Evolutionary conservation across 2,888 invertebrate species (phyloP).

Genomic region (Cabera pusaria): DNA sequence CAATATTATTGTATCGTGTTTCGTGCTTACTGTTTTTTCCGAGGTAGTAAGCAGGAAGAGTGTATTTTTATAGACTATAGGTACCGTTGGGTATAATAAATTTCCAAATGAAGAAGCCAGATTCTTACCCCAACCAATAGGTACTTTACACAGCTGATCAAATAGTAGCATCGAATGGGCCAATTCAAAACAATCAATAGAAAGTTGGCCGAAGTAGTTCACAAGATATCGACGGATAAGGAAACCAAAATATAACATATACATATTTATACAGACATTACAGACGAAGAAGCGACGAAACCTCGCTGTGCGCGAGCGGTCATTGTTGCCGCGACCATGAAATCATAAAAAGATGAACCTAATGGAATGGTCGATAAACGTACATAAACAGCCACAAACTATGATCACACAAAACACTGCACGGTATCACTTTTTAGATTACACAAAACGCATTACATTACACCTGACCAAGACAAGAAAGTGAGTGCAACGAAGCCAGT

Average conservation of each 20-base stretch:
- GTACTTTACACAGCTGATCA: conserved; percentile 12
- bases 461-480: conserved; percentile 79
- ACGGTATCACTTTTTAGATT: conserved; percentile 49
- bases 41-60: too few species aligned
- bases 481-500: conserved; percentile 74
- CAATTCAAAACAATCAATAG: conserved; percentile 12
- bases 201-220: conserved; percentile 14
- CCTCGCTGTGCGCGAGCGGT: conserved; percentile 4
- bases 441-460: conserved; percentile 60
- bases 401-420: conserved; percentile 39
- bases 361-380: too few species aligned
- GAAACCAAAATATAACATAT: too few species aligned
- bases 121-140: too few species aligned
- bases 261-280: too few species aligned
- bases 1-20: too few species aligned
- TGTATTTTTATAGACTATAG: too few species aligned
- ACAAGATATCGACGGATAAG: too few species aligned
- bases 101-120: too few species aligned
- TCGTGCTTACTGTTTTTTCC: too few species aligned
- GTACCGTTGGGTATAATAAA: too few species aligned
- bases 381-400: conserved; percentile 13
- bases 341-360: conserved; percentile 20
- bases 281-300: conserved; percentile 22
- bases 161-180: conserved; percentile 4
- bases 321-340: conserved; percentile 28